A percentile compares a stretch with the other conserved stretches of the same genome.
phyloP scores from a whole-genome alignment of 2,797 vertebrate species.

The Malurus leucopterus region DNA sequence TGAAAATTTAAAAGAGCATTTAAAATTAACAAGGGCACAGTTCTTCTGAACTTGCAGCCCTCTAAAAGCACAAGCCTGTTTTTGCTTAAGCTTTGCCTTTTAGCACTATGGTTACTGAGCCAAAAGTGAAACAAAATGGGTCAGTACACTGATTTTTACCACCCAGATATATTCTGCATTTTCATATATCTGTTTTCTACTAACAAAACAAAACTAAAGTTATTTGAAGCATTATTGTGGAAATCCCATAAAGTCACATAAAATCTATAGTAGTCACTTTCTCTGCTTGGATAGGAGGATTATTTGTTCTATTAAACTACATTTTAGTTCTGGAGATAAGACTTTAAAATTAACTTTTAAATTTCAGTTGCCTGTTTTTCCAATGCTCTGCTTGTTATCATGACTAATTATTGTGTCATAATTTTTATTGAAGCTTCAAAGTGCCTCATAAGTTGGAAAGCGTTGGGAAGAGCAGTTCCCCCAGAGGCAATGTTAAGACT shows the following conservation, averaged over 20 bases:
- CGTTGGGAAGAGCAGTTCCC: not conserved
- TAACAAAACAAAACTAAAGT: not conserved
- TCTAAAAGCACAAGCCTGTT: not conserved
- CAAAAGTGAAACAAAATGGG: not conserved
- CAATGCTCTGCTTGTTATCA: not conserved
- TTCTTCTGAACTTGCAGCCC: not conserved
- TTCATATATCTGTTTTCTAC: not conserved
- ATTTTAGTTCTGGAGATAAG: not conserved
- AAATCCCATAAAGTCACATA: not conserved
- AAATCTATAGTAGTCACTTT: not conserved
- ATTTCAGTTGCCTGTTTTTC: not conserved
- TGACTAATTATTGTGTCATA: conserved; percentile 12
- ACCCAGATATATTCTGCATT: not conserved
- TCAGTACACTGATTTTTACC: not conserved
- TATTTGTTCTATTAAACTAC: not conserved
- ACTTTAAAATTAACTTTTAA: not conserved
- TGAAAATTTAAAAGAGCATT: not conserved
- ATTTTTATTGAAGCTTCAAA: conserved; percentile 20
- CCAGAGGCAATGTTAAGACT: not conserved
- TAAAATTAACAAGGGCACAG: not conserved
- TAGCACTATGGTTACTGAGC: not conserved
- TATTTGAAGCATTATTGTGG: not conserved
- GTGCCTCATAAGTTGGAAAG: not conserved
- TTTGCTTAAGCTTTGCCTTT: not conserved
- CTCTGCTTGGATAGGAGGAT: fast-evolving